Conservation (phyloP, 2,888 invertebrate species). For the Phengaris arion region DNA sequence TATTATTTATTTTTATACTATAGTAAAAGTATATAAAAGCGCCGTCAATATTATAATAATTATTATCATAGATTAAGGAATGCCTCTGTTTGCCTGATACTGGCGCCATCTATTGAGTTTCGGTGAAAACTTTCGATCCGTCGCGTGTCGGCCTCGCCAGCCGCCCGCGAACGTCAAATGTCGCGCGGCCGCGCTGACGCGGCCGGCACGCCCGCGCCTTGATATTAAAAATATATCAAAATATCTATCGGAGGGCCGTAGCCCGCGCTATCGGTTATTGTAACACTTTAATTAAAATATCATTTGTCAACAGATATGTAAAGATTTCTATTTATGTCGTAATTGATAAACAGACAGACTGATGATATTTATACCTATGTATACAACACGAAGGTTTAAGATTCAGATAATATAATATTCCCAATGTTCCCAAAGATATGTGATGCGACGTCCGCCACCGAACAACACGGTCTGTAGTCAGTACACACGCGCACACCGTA, state of each 20-base stretch:
- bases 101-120: constrained; percentile 19
- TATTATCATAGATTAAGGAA: constrained; percentile 26
- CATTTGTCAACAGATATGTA: constrained; percentile 39
- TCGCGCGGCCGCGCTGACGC: constrained; percentile 35
- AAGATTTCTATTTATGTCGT: constrained; percentile 33
- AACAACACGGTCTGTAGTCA: neutral
- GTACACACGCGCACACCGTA: constrained; percentile 6
- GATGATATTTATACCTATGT: constrained; percentile 34
- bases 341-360: constrained; percentile 31
- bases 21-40: constrained; percentile 29
- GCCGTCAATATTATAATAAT: constrained; percentile 19
- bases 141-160: constrained; percentile 12
- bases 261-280: constrained; percentile 22
- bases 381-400: constrained; percentile 32
- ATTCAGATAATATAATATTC: constrained; percentile 28
- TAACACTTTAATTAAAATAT: constrained; percentile 35
- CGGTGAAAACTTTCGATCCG: constrained; percentile 19
- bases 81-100: constrained; percentile 2
- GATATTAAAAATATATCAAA: constrained; percentile 27
- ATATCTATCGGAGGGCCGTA: constrained; percentile 22
- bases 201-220: neutral
- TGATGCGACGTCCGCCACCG: constrained; percentile 14
- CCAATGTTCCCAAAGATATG: constrained; percentile 27
- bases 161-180: neutral
- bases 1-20: constrained; percentile 17